A percentile compares a stretch with the other conserved stretches of the same genome.
Evolutionary conservation across 2,797 vertebrate genomes (phyloP).

Genomic region (Sebastes hopkinsi): DNA sequence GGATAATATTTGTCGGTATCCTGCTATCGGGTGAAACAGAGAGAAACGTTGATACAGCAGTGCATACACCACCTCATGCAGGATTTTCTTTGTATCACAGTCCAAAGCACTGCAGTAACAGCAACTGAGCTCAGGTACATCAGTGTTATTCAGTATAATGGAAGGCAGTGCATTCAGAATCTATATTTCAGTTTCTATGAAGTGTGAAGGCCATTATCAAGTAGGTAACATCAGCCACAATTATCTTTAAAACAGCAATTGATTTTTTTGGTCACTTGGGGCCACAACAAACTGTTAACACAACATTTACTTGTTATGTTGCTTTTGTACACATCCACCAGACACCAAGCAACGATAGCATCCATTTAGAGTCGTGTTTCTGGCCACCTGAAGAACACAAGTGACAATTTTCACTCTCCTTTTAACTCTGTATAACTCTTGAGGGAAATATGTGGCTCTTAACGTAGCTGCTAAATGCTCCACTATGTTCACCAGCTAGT

Average conservation of each 20-base stretch:
- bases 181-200: neutral
- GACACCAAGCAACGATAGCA: neutral
- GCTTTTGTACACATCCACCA: neutral
- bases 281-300: neutral
- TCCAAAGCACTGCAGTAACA: neutral
- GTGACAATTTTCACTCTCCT: neutral
- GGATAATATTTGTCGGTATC: slow-evolving; percentile 52
- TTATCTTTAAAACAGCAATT: neutral
- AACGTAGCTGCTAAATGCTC: neutral
- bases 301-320: neutral
- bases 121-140: neutral
- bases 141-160: neutral
- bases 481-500: neutral
- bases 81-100: slow-evolving; percentile 9
- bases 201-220: neutral
- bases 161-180: neutral
- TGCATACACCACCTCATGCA: neutral
- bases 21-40: slow-evolving; percentile 43
- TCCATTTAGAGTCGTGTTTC: neutral
- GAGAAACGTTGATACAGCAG: slow-evolving; percentile 26
- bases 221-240: neutral
- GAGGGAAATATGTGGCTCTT: neutral
- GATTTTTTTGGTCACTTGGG: neutral
- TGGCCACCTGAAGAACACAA: neutral
- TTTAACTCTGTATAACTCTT: neutral